phyloP scores from a whole-genome alignment of 2,797 vertebrate genomes.

The Pseudochaenichthys georgianus region DNA sequence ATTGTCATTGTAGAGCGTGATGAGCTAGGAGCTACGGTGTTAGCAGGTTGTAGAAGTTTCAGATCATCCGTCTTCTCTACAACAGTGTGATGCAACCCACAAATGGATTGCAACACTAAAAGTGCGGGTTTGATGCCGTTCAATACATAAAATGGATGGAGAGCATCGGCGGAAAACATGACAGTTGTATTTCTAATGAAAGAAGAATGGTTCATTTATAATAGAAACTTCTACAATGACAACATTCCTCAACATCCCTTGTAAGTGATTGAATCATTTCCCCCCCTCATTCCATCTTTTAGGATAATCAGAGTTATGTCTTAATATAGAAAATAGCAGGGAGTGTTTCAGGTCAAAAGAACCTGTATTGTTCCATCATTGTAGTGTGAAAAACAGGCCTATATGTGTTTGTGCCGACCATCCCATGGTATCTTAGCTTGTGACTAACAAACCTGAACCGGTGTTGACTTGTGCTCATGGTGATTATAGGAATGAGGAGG shows the following conservation, averaged over 20 bases:
- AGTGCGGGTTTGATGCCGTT: background rate
- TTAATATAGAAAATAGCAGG: constrained; percentile 65
- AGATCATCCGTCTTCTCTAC: constrained; percentile 10
- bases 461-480: constrained; percentile 58
- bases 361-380: constrained; percentile 31
- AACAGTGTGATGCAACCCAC: background rate
- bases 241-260: constrained; percentile 46
- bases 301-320: constrained; percentile 57
- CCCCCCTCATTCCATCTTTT: constrained; percentile 42
- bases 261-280: constrained; percentile 63
- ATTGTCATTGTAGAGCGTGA: constrained; percentile 35
- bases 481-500: constrained; percentile 67
- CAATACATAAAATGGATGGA: background rate
- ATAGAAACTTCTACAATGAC: constrained; percentile 59
- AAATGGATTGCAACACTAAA: constrained; percentile 1
- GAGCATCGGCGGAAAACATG: constrained; percentile 7
- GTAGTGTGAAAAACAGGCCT: constrained; percentile 45
- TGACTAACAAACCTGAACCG: constrained; percentile 61
- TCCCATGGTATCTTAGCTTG: constrained; percentile 59
- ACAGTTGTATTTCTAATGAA: background rate
- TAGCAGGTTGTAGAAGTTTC: constrained; percentile 65
- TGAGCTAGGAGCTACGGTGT: constrained; percentile 26
- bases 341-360: constrained; percentile 38
- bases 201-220: background rate
- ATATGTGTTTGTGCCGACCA: constrained; percentile 25